Evolutionary conservation across 2,113 vertebrate genomes (phyloP).

Genomic region (Nyctereutes procyonoides): DNA sequence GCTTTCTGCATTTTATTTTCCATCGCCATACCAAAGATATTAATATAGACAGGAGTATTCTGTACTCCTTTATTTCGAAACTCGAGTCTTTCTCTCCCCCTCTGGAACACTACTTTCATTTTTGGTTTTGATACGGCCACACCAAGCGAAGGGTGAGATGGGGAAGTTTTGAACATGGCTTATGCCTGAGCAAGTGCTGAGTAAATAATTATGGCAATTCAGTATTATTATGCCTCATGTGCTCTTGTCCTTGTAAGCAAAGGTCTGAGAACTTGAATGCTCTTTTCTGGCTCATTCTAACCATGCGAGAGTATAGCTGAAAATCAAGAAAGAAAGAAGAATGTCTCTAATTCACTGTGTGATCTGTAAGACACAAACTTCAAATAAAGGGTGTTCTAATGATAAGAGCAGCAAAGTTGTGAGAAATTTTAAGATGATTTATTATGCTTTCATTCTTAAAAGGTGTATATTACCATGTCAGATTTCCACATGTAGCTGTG

Average conservation of each 20-base stretch:
- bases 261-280: neutral
- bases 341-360: neutral
- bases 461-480: neutral
- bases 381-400: neutral
- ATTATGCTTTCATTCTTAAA: neutral
- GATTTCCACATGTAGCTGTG: neutral
- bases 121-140: neutral
- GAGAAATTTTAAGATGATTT: constrained; percentile 9
- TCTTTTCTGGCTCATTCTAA: neutral
- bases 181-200: neutral
- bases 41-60: neutral
- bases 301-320: neutral
- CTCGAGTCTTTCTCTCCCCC: neutral
- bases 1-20: neutral
- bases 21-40: neutral
- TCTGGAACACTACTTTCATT: neutral
- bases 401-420: neutral
- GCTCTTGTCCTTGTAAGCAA: neutral
- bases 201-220: neutral
- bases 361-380: neutral
- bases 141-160: neutral
- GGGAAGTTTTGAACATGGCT: neutral
- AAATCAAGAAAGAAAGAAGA: neutral
- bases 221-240: too few species aligned
- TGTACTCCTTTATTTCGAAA: neutral